Percentiles rank a stretch among this genome's conserved stretches.
Evolutionary conservation across 2,888 invertebrate species (phyloP).

Genomic region (Plemyria rubiginata): DNA sequence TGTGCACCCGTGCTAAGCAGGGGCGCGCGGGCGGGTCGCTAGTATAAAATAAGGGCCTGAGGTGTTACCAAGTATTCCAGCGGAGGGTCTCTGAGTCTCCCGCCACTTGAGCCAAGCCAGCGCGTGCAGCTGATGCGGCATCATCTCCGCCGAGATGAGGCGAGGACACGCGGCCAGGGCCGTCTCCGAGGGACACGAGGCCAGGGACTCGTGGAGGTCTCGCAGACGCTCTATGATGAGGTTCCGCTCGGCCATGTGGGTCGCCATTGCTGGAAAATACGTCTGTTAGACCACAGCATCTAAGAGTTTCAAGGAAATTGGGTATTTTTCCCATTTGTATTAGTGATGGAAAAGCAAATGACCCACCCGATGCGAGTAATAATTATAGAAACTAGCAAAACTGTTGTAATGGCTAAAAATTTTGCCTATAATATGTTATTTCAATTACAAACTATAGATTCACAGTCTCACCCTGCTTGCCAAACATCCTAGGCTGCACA

Average conservation of each 20-base stretch:
- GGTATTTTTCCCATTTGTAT: too few species aligned
- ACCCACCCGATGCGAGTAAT: too few species aligned
- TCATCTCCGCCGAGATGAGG: conserved; percentile 87
- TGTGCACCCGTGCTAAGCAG: too few species aligned
- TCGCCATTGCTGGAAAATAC: conserved; percentile 84
- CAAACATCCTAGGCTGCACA: conserved; percentile 84
- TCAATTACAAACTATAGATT: too few species aligned
- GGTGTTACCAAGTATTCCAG: conserved; percentile 91
- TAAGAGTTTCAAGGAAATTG: too few species aligned
- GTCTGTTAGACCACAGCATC: background rate
- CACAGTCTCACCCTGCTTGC: conserved; percentile 77
- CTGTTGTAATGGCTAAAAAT: too few species aligned
- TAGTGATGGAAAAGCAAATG: too few species aligned
- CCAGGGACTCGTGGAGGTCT: conserved; percentile 88
- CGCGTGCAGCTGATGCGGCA: conserved; percentile 94
- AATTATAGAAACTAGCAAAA: too few species aligned
- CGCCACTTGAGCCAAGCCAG: conserved; percentile 96
- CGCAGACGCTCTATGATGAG: conserved; percentile 90
- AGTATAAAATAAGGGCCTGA: too few species aligned
- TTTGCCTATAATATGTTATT: too few species aligned
- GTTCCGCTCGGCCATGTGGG: conserved; percentile 87
- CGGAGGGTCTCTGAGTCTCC: conserved; percentile 92
- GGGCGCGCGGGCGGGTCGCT: too few species aligned
- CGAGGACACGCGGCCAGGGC: conserved; percentile 85
- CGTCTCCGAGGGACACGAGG: conserved; percentile 87